Base-by-base conservation (phyloP, 2,797 vertebrate genomes). In the Smutsia gigantea region DNA sequence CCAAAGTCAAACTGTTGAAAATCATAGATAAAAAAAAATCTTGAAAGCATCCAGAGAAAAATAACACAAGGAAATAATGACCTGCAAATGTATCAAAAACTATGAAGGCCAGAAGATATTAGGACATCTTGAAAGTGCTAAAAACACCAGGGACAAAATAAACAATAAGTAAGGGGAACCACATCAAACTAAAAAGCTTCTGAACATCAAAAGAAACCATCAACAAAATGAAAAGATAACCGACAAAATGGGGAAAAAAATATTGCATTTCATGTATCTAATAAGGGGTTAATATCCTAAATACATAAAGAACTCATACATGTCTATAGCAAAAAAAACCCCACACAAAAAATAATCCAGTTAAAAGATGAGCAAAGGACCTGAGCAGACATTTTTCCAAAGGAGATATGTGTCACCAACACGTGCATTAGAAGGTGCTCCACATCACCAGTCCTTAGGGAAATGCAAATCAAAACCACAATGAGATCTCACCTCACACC, bases 21-120 rank as follows among this genome's bases (percentile, higher is more conserved):
- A 89, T 37, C 74, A 42, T n/a, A 29, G 71, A 49, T 61, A 27
- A 87, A 88, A 49, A 19, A 88, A 75, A 51, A 29, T 34, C 53
- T 51, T 37, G 55, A 63, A 49, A 49, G 59, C 12, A 77, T 31
- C 25, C 10, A 86, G 34, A 55, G 49, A 55, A 63, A 88, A 88
- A 11, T 13, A 57, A 57, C 51, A 75, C 59, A 53, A 55, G 39
- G 27, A 79, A 93, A 68, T 59, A 61, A 69, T 51, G 19, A 74
- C n/a, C 59, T 27, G 25, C 34, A 25, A 55, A 57, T n/a, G 55
- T 81, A 46, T 39, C 37, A 37, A 59, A 94, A 66, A 81, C 34
- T 53, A 21, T 15, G 29, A 81, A 29, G 69, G 18, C 49, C 68
- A 29, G 77, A 42, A 57, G 19, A 57, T 55, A 57, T 42, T 7